Base-by-base conservation (phyloP, 2,888 invertebrate species). In the Sinhomidia bicolor region DNA sequence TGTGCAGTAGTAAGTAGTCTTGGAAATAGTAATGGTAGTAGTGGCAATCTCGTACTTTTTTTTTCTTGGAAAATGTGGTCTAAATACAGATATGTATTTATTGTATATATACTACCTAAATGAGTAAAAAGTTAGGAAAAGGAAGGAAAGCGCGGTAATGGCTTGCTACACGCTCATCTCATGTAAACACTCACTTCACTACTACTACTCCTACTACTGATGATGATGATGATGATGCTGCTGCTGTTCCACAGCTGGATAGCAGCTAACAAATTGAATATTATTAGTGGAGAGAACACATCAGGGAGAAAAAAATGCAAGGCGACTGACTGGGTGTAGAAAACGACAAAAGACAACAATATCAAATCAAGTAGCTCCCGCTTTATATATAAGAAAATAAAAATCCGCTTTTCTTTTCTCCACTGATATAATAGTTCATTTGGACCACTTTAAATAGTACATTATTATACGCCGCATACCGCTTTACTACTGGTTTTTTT, bases 221-320 rank as follows among this genome's bases (percentile, higher is more conserved):
- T n/a, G n/a, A n/a, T n/a, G n/a, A n/a, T n/a, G n/a, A n/a, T n/a
- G n/a, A n/a, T n/a, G n/a, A n/a, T n/a, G n/a, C n/a, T n/a, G n/a
- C n/a, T n/a, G n/a, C n/a, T 51, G 12, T 4, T 57, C 57, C 57
- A 20, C 57, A 57, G 57, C 57, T 57, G 57, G 57, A 57, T 57
- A 57, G 57, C 57, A 9, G 57, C 57, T 57, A 57, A 57, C 57
- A 57, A 57, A 57, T 57, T 57, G 57, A 57, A 57, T 57, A 57
- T 57, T 57, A 57, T 57, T 23, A 23, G 9, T 5, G 17, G 57
- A 23, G 7, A 17, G 23, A 57, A 0, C 9, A 57, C 23, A 17
- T 17, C 17, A 20, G 2, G 3, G 20, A 23, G n/a, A n/a, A n/a
- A n/a, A 36, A 36, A 7, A 36, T 36, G 7, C 36, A 36, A 3